A percentile compares a stretch with the other conserved stretches of the same genome.
Conservation (phyloP, 2,113 vertebrate species). For the Alaudala cheleensis region DNA sequence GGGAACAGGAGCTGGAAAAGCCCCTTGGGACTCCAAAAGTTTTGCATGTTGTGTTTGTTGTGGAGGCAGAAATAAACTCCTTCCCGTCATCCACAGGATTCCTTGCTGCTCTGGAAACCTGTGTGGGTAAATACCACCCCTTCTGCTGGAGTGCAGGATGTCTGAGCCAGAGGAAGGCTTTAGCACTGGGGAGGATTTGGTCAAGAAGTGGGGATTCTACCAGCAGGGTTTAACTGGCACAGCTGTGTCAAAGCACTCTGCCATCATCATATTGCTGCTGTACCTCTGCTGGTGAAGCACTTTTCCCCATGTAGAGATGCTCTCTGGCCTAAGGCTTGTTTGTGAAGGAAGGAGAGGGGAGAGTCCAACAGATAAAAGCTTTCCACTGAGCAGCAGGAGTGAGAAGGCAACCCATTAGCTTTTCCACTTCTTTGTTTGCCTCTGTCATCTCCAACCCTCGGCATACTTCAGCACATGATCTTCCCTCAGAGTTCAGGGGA, state of each 20-base stretch:
- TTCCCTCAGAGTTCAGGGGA: conserved; percentile 8
- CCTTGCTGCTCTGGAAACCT: not conserved
- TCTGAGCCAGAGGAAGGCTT: not conserved
- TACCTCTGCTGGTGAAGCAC: not conserved
- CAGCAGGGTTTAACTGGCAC: not conserved
- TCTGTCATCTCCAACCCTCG: not conserved
- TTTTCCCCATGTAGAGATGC: not conserved
- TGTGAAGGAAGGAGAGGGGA: conserved; percentile 24
- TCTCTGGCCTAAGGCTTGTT: conserved; percentile 49
- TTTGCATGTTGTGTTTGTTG: not conserved
- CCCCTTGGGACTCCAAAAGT: not conserved
- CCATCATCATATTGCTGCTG: not conserved
- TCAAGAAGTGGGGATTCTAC: not conserved
- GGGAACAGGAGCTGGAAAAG: not conserved
- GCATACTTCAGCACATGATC: not conserved
- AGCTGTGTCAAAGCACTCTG: not conserved
- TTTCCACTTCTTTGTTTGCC: conserved; percentile 3
- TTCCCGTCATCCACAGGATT: not conserved
- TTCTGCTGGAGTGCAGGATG: fast-evolving
- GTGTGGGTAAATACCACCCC: not conserved
- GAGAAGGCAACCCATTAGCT: conserved; percentile 47
- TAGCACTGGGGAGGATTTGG: not conserved
- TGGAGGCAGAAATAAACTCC: not conserved
- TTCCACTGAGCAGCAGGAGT: conserved; percentile 42
- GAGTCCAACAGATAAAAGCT: conserved; percentile 34